Evolutionary conservation across 2,797 vertebrate genomes (phyloP).

Genomic region (Notolepis coatsorum): DNA sequence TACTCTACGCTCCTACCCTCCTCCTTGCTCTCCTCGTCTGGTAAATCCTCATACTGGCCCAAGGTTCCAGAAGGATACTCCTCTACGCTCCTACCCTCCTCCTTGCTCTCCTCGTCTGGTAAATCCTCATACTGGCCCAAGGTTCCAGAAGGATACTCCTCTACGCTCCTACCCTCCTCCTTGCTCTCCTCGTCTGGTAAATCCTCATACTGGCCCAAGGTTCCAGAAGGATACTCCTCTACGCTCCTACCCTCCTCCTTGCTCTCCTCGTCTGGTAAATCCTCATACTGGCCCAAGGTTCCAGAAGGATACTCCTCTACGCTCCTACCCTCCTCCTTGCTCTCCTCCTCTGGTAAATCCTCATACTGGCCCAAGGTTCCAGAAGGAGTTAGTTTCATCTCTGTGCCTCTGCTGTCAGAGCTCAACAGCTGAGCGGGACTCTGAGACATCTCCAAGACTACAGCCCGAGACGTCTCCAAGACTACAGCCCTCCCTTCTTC

Average conservation of each 20-base stretch:
- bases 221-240: constrained; percentile 46
- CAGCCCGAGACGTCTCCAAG: background rate
- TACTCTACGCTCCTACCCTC: background rate
- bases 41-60: constrained; percentile 66
- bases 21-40: constrained; percentile 53
- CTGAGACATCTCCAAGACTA: constrained; percentile 15
- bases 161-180: constrained; percentile 14
- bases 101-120: constrained; percentile 56
- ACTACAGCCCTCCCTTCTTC: background rate
- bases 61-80: no score
- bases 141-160: constrained; percentile 52
- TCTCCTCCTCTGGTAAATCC: constrained; percentile 63
- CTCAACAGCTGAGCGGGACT: constrained; percentile 41
- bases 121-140: constrained; percentile 67
- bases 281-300: constrained; percentile 68
- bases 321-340: constrained; percentile 10
- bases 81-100: background rate
- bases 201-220: constrained; percentile 66
- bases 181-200: constrained; percentile 62
- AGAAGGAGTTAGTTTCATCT: constrained; percentile 47
- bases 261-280: constrained; percentile 62
- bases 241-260: constrained; percentile 19
- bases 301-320: constrained; percentile 48
- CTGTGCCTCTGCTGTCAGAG: constrained; percentile 57
- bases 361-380: constrained; percentile 57